Percentiles rank a stretch among this genome's conserved stretches.
Evolutionary conservation across 37 sponge, comb jelly and placozoan species (phyloP).

Genomic region (Beroe forskalii): DNA sequence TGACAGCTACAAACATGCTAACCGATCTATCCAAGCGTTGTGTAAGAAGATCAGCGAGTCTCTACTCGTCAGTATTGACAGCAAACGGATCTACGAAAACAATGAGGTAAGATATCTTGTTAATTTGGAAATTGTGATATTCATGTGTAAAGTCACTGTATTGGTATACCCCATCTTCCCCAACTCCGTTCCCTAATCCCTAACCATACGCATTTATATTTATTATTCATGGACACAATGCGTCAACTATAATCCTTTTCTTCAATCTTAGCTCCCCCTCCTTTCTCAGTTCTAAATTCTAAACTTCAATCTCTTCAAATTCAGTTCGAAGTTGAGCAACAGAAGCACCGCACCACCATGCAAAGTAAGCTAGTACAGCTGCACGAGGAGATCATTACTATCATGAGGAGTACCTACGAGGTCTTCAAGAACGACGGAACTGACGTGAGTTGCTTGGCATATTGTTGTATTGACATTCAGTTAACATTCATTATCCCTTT

Average conservation of each 20-base stretch:
- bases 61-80: slow-evolving; percentile 80
- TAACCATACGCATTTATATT: too few relatives aligned
- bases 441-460: slow-evolving; percentile 12
- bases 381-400: slow-evolving; percentile 77
- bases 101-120: slow-evolving; percentile 72
- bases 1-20: slow-evolving; percentile 80
- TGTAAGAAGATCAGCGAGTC: slow-evolving; percentile 85
- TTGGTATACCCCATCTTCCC: too few relatives aligned
- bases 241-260: too few relatives aligned
- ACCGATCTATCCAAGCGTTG: slow-evolving; percentile 72
- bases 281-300: too few relatives aligned
- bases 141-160: too few relatives aligned
- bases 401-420: slow-evolving; percentile 78
- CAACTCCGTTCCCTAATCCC: too few relatives aligned
- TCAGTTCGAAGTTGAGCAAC: slow-evolving; percentile 83
- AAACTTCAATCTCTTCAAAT: neutral
- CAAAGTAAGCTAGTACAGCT: slow-evolving; percentile 71
- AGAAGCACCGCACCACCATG: slow-evolving; percentile 70
- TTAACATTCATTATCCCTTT: too few relatives aligned
- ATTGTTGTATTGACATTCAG: too few relatives aligned
- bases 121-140: too few relatives aligned
- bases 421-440: slow-evolving; percentile 54
- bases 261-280: too few relatives aligned
- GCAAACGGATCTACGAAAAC: slow-evolving; percentile 84
- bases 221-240: too few relatives aligned